Base-by-base conservation (phyloP, 1,140 invertebrate genomes). In the Bombus consobrinus region DNA sequence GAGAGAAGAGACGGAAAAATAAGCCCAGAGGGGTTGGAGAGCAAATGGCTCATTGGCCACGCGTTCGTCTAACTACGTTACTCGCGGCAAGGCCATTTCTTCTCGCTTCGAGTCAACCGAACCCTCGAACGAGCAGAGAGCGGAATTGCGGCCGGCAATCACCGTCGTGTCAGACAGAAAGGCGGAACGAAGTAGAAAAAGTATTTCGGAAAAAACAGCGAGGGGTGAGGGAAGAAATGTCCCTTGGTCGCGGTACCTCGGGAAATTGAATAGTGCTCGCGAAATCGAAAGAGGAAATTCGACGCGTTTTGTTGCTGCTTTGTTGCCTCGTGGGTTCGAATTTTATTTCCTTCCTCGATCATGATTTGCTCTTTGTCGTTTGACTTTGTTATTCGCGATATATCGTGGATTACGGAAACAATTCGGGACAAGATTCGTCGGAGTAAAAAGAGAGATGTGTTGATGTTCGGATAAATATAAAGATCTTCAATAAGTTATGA, bases 251-350 rank as follows among this genome's bases (percentile, higher is more conserved):
- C 86, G 83, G 86, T 34, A 66, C 88, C 79, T 68, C 76, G 88
- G 92, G 92, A 93, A 93, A 93, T 93, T 93, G 92, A 93, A 93
- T 93, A 93, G 90, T 93, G 81, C 62, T 72, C 74, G 86, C 88
- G 84, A 93, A 92, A 93, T 93, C 92, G 92, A 91, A 91, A 91
- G 88, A 86, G 93, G 92, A 93, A 93, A 91, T 92, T 93, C 89
- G 87, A 92, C 90, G 88, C 89, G 87, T 91, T 92, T 86, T 80
- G 73, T 62, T 66, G 78, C 80, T 88, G 89, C 92, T 90, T 89
- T 89, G 78, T 91, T 86, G 71, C 81, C 69, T 53, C 34, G 32
- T 66, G 72, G 41, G 57, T 62, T 47, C 72, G 83, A 90, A 85
- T 88, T 86, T 89, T 72, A 85, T 79, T 79, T 71, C 32, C 47